phyloP scores from a whole-genome alignment of 2,113 vertebrate genomes.

The Alaudala cheleensis region DNA sequence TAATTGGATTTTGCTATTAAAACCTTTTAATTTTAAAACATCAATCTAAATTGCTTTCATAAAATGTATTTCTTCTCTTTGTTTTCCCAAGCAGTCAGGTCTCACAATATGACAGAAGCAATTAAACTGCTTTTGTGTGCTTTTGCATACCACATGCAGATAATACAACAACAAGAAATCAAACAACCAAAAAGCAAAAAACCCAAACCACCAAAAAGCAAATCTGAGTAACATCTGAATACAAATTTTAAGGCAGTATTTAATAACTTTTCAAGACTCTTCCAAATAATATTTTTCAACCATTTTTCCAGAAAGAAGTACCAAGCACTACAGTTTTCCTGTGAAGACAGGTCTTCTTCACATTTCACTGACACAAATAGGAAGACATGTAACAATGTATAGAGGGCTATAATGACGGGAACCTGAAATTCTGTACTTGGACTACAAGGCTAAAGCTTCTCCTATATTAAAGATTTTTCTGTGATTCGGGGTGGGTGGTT shows the following conservation, averaged over 20 bases:
- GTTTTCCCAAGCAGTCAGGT: not conserved
- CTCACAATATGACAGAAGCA: not conserved
- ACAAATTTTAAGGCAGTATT: not conserved
- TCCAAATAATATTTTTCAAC: not conserved
- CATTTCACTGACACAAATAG: not conserved
- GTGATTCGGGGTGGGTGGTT: not conserved
- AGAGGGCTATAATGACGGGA: not conserved
- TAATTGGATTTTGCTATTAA: not conserved
- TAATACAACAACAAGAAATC: not conserved
- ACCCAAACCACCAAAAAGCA: not conserved
- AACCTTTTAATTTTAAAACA: not conserved
- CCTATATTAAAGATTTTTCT: not conserved
- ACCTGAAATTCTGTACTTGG: not conserved
- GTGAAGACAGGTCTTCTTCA: not conserved
- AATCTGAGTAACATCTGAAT: not conserved
- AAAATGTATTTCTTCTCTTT: not conserved
- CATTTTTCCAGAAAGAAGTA: not conserved
- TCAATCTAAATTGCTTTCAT: not conserved
- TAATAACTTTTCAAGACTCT: not conserved
- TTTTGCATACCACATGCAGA: not conserved
- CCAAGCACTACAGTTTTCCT: not conserved
- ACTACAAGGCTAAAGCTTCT: not conserved
- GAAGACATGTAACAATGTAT: accelerated
- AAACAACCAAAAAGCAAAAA: not conserved
- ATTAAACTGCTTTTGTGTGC: not conserved